Percentiles rank a stretch among this genome's conserved stretches.
These are phyloP conservation scores for Paramisgurnus dabryanus DNA, from an alignment of 2,113 vertebrate species.

Conservation along the genomic window DNA sequence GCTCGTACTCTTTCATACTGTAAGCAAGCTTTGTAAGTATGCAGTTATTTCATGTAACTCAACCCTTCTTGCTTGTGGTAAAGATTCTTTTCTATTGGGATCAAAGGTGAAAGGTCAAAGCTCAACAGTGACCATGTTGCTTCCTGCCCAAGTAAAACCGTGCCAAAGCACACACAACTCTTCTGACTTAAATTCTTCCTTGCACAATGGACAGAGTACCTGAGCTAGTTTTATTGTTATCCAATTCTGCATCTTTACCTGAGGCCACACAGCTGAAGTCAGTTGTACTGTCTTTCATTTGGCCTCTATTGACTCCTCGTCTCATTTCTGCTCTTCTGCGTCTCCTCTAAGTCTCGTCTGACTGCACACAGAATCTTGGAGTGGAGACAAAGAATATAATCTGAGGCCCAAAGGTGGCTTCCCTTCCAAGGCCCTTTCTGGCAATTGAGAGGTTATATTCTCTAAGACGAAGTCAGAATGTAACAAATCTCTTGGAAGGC, in stretches of 20 bases:
- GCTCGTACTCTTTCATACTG: not conserved
- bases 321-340: slow-evolving; percentile 19
- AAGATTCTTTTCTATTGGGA: slow-evolving; percentile 9
- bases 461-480: slow-evolving; percentile 39
- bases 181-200: not conserved
- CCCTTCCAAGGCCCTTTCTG: slow-evolving; percentile 46
- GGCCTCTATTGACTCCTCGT: slow-evolving; percentile 18
- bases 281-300: not conserved
- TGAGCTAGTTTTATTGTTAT: slow-evolving; percentile 23
- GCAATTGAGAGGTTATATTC: slow-evolving; percentile 32
- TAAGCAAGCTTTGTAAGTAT: not conserved
- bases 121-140: slow-evolving; percentile 35
- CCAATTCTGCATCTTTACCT: not conserved
- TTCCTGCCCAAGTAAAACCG: slow-evolving; percentile 34
- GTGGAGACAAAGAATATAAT: slow-evolving; percentile 52
- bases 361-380: slow-evolving; percentile 50
- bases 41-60: slow-evolving; percentile 1
- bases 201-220: not conserved
- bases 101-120: slow-evolving; percentile 44
- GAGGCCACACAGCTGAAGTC: not conserved
- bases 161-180: slow-evolving; percentile 9
- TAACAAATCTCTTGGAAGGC: slow-evolving; percentile 48
- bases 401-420: slow-evolving; percentile 46
- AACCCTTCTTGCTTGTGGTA: not conserved
- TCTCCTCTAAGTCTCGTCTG: slow-evolving; percentile 44